Conservation (phyloP, 2,797 vertebrate species). For the Phyllotis vaccarum region DNA sequence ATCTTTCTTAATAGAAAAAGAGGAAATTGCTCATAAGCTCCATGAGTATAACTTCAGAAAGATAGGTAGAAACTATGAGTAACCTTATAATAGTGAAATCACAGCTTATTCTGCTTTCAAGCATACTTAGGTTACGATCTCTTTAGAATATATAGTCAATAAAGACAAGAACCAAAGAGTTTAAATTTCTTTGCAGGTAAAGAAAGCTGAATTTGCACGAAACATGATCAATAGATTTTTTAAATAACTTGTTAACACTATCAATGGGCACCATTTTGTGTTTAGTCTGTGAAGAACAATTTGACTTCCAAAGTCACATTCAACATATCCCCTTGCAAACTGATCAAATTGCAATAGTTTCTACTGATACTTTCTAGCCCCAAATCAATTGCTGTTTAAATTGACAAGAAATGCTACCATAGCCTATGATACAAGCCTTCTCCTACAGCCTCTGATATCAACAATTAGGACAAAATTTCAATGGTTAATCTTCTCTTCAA, state of each 20-base stretch:
- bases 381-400: background rate
- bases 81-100: background rate
- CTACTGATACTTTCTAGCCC: background rate
- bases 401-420: background rate
- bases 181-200: conserved; percentile 14
- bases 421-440: too few relatives aligned
- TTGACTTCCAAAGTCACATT: conserved; percentile 4
- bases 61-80: background rate
- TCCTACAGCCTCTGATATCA: background rate
- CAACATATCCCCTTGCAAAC: background rate
- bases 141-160: too few relatives aligned
- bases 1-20: background rate
- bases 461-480: background rate
- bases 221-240: background rate
- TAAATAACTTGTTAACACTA: background rate
- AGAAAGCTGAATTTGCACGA: background rate
- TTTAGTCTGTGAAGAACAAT: background rate
- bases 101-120: background rate
- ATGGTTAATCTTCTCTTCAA: background rate
- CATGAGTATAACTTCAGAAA: background rate
- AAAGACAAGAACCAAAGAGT: background rate
- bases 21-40: background rate
- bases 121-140: background rate
- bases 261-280: background rate
- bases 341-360: background rate